These are phyloP conservation scores for Ochotona princeps DNA, from an alignment of 2,113 vertebrate species.

Conservation along the genomic window DNA sequence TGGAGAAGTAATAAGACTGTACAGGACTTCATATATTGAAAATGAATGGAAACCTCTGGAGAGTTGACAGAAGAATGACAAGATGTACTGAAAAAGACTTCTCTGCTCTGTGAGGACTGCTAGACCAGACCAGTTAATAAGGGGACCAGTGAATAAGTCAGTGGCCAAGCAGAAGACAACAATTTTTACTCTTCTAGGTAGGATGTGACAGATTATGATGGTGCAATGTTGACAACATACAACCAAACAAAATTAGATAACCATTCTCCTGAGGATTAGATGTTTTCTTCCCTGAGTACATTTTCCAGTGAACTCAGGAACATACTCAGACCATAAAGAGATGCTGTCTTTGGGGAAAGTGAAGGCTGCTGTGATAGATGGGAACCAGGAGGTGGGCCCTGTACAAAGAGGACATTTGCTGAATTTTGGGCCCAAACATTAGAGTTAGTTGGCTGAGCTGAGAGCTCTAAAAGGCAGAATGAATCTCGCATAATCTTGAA, in stretches of 20 bases:
- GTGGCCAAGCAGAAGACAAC: background rate
- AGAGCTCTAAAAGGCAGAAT: conserved; percentile 3
- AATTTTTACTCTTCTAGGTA: background rate
- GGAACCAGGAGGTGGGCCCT: background rate
- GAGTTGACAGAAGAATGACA: background rate
- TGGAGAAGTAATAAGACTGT: background rate
- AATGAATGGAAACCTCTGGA: conserved; percentile 28
- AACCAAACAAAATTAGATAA: conserved; percentile 9
- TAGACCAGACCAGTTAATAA: background rate
- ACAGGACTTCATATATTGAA: background rate
- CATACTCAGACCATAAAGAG: background rate
- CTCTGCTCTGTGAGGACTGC: background rate
- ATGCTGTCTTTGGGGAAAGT: background rate
- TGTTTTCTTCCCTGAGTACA: conserved; percentile 5
- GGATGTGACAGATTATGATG: background rate
- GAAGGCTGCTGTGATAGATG: background rate
- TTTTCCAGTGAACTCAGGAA: background rate
- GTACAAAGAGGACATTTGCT: background rate
- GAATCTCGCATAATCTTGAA: background rate
- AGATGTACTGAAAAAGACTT: background rate
- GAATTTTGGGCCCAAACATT: background rate
- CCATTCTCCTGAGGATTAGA: background rate
- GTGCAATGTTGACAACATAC: background rate
- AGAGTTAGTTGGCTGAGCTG: background rate
- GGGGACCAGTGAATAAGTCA: background rate